Evolutionary conservation across 1,140 invertebrate species (phyloP), one percentile per base, ranked within the genome.

Genomic region (Galendromus occidentalis): DNA sequence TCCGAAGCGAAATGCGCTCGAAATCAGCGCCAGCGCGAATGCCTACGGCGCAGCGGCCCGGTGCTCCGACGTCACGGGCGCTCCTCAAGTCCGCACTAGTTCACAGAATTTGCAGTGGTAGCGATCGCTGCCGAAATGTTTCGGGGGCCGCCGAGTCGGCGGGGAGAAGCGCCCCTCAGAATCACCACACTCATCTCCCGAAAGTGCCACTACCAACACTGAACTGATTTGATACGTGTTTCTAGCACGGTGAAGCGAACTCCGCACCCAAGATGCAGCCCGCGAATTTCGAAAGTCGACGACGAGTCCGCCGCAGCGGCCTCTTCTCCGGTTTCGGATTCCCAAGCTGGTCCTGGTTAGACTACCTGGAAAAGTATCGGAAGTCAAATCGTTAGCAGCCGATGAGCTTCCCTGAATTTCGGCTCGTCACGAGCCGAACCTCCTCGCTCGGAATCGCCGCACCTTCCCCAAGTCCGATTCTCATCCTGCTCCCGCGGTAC

Each of bases 41-140:
- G 33, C 4, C 33, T 4, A 47, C 45, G 45, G 45, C 25, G 45
- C 45, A 20, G 45, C 25, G 45, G 45, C 45, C 33, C 33, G 33
- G 33, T 9, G 33, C 33, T 39, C 33, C 33, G 51, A 59, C 51
- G 51, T 59, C 51, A 59, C 14, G 25, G 51, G 51, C 20, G 51
- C 51, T 59, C 51, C 51, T 33, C 51, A 59, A 59, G 51, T 59
- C 33, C 51, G 33, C 25, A 59, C 51, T 59, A 59, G 51, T 59
- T 59, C 51, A 59, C 51, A 59, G 51, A 59, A 59, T 59, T 59
- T 59, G 51, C 51, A 59, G 51, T 59, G 51, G 51, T 33, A 17
- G 51, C 51, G 51, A 33, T 33, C 51, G 33, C 14, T 14, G 51
- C 51, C 51, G 51, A 59, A 59, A 59, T 59, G 51, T 59, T 59